Conservation (phyloP, 2,797 vertebrate species). For the Pseudochromis fuscus region DNA sequence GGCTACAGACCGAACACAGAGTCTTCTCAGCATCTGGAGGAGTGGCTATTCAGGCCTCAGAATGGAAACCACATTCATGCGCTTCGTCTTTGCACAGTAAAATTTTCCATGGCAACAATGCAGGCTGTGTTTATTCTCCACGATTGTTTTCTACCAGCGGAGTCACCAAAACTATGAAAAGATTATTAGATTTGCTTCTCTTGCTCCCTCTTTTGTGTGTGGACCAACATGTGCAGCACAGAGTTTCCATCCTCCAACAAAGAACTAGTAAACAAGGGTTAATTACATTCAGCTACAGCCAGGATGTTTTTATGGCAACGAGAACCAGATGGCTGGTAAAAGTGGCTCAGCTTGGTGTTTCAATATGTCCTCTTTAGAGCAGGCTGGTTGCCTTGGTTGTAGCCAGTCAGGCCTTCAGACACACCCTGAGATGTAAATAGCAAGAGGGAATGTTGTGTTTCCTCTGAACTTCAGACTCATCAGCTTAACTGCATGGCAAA, state of each 20-base stretch:
- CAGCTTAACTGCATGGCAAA: constrained; percentile 30
- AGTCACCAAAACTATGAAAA: constrained; percentile 54
- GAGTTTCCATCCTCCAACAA: constrained; percentile 44
- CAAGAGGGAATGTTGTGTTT: neutral
- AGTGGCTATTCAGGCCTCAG: constrained; percentile 35
- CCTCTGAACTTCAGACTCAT: constrained; percentile 68
- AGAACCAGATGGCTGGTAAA: constrained; percentile 68
- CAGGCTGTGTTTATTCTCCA: constrained; percentile 49
- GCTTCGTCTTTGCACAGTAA: constrained; percentile 36
- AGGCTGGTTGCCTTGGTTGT: constrained; percentile 27
- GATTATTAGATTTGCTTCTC: constrained; percentile 45
- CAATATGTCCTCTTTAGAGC: constrained; percentile 38
- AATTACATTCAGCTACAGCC: constrained; percentile 61
- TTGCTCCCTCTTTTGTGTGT: neutral
- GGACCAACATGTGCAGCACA: constrained; percentile 37
- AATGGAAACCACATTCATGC: constrained; percentile 65
- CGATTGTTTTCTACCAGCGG: constrained; percentile 34
- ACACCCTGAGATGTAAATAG: constrained; percentile 53
- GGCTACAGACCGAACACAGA: constrained; percentile 2
- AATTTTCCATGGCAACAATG: constrained; percentile 68
- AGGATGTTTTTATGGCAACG: constrained; percentile 51
- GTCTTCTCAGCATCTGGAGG: constrained; percentile 40
- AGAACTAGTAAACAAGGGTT: constrained; percentile 61
- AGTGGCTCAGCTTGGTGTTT: constrained; percentile 23
- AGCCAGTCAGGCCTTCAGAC: constrained; percentile 36